Percentiles rank a stretch among this genome's conserved stretches.
Evolutionary conservation across 2,888 invertebrate genomes (phyloP).

Genomic region (Sinotaia quadrata): DNA sequence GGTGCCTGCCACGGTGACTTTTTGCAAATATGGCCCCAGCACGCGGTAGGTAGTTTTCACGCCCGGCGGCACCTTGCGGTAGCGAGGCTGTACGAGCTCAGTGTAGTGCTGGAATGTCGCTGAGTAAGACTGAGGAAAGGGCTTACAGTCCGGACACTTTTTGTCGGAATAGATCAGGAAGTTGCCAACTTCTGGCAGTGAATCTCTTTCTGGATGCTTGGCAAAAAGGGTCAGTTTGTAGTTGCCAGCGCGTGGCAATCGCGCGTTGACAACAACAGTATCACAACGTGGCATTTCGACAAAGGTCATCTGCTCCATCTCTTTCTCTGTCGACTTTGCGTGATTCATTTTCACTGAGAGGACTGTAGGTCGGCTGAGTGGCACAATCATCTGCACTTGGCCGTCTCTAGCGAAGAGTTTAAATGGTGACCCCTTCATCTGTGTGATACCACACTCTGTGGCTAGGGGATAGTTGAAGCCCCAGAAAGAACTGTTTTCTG

Average conservation of each 20-base stretch:
- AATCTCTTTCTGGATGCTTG: not conserved
- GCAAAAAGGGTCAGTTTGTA: constrained; percentile 12
- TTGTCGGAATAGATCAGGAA: not conserved
- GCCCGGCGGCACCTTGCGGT: not conserved
- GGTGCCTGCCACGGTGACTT: not conserved
- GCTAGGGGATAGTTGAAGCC: no score
- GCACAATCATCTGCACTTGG: not conserved
- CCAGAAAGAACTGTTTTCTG: no score
- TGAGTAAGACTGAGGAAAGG: not conserved
- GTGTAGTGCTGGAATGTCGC: not conserved
- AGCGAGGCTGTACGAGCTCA: not conserved
- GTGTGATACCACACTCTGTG: no score
- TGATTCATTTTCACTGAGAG: not conserved
- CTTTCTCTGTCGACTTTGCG: not conserved
- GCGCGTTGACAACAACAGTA: constrained; percentile 1
- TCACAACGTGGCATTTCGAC: constrained; percentile 1
- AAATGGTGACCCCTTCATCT: no score
- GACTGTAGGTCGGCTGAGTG: not conserved
- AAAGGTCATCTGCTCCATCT: not conserved
- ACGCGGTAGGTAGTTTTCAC: not conserved
- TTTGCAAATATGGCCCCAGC: not conserved
- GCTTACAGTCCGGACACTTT: not conserved
- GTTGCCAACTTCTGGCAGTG: not conserved
- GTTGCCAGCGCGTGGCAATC: constrained; percentile 7
- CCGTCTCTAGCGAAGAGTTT: not conserved